Conservation (phyloP, 2,113 vertebrate genomes). For the Nerophis lumbriciformis region DNA sequence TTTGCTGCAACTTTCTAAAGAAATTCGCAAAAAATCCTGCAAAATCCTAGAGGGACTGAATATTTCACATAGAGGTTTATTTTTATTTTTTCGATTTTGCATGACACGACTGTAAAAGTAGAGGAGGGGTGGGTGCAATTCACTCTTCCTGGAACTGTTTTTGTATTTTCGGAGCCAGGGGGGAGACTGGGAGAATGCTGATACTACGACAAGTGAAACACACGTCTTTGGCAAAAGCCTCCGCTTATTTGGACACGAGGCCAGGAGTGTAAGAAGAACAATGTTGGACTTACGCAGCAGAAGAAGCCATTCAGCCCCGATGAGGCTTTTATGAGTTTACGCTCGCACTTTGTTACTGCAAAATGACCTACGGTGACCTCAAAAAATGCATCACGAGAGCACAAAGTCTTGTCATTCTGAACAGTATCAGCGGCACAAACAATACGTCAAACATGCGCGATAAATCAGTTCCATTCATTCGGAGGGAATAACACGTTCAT, state of each 20-base stretch:
- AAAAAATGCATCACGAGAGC: slow-evolving; percentile 6
- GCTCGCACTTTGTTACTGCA: neutral
- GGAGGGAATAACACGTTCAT: slow-evolving; percentile 13
- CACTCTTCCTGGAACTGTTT: slow-evolving; percentile 85
- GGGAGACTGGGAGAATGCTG: slow-evolving; percentile 57
- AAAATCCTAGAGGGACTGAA: too few relatives aligned
- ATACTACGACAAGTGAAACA: slow-evolving; percentile 44
- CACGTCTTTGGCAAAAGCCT: slow-evolving; percentile 39
- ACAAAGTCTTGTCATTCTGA: slow-evolving; percentile 7
- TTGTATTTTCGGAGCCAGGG: slow-evolving; percentile 58
- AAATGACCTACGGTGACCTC: slow-evolving; percentile 14
- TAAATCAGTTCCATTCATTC: slow-evolving; percentile 30
- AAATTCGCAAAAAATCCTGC: too few relatives aligned
- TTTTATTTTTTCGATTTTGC: slow-evolving; percentile 1
- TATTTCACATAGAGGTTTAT: neutral
- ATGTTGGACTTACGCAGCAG: slow-evolving; percentile 11
- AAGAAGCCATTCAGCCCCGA: slow-evolving; percentile 6
- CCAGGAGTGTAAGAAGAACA: slow-evolving; percentile 6
- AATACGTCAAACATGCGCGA: slow-evolving; percentile 30
- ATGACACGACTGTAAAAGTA: slow-evolving; percentile 12
- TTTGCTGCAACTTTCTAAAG: too few relatives aligned
- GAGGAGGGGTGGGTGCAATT: slow-evolving; percentile 62
- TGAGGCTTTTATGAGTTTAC: slow-evolving; percentile 1
- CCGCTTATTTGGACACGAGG: slow-evolving; percentile 27
- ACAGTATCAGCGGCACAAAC: slow-evolving; percentile 19